These are phyloP conservation scores for Heliconius erato DNA, from an alignment of 2,888 invertebrate genomes.

Conservation along the genomic window DNA sequence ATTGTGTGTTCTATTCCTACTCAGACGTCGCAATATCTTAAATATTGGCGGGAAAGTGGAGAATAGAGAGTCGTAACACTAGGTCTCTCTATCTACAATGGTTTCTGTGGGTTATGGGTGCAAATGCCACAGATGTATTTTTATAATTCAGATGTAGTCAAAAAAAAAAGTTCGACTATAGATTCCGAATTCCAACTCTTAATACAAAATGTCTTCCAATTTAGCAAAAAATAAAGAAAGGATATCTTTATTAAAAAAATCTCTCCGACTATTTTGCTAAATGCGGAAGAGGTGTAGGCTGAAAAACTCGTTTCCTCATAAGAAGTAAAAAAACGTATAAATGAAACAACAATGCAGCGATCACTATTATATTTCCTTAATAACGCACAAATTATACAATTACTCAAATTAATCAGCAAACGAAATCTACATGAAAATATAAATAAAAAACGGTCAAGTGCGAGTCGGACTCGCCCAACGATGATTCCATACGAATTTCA, in stretches of 20 bases:
- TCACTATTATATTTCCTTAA: conserved; percentile 1
- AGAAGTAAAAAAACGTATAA: background rate
- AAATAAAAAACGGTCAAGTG: background rate
- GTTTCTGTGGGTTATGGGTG: too few species aligned
- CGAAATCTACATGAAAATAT: background rate
- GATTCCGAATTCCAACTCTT: background rate
- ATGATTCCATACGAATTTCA: background rate
- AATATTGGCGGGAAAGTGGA: background rate
- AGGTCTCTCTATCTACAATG: too few species aligned
- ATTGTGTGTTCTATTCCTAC: background rate
- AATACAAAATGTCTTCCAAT: background rate
- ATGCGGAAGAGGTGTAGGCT: too few species aligned
- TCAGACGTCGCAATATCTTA: background rate
- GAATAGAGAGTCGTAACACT: too few species aligned
- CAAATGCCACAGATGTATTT: too few species aligned
- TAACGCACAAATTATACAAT: conserved; percentile 6
- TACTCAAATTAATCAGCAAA: background rate
- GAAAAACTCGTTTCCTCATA: background rate
- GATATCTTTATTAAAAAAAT: too few species aligned
- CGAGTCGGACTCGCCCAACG: background rate
- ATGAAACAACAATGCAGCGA: background rate
- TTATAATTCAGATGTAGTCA: too few species aligned
- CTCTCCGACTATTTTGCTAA: too few species aligned
- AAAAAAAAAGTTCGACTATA: too few species aligned
- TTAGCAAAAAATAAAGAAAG: too few species aligned